Evolutionary conservation across 2,888 invertebrate genomes (phyloP).

Genomic region (Saturnia japonica): DNA sequence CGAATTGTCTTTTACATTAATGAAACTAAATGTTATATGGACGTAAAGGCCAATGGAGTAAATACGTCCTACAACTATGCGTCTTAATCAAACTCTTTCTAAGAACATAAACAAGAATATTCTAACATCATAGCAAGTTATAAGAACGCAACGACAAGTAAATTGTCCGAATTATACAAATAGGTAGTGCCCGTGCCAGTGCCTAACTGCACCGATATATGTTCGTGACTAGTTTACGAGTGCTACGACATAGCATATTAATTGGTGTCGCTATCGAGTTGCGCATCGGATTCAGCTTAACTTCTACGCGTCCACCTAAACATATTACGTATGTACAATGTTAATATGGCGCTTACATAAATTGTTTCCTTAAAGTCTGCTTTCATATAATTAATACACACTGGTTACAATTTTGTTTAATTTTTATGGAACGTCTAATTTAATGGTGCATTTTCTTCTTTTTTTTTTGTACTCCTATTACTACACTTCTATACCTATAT

Average conservation of each 20-base stretch:
- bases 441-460: background rate
- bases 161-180: slow-evolving; percentile 76
- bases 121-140: background rate
- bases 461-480: background rate
- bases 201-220: slow-evolving; percentile 75
- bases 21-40: background rate
- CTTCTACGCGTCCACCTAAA: slow-evolving; percentile 44
- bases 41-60: background rate
- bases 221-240: slow-evolving; percentile 81
- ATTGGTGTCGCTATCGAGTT: slow-evolving; percentile 76
- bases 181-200: slow-evolving; percentile 71
- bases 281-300: slow-evolving; percentile 70
- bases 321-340: slow-evolving; percentile 6
- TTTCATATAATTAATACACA: background rate
- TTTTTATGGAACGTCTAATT: background rate
- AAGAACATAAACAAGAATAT: background rate
- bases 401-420: background rate
- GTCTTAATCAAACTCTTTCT: background rate
- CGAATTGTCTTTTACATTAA: background rate
- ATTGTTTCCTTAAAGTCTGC: background rate
- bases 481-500: too few species aligned
- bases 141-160: slow-evolving; percentile 37
- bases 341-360: background rate
- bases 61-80: background rate
- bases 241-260: slow-evolving; percentile 80